These are phyloP conservation scores for Antennarius maculatus DNA, from an alignment of 2,797 vertebrate genomes.

Conservation along the genomic window DNA sequence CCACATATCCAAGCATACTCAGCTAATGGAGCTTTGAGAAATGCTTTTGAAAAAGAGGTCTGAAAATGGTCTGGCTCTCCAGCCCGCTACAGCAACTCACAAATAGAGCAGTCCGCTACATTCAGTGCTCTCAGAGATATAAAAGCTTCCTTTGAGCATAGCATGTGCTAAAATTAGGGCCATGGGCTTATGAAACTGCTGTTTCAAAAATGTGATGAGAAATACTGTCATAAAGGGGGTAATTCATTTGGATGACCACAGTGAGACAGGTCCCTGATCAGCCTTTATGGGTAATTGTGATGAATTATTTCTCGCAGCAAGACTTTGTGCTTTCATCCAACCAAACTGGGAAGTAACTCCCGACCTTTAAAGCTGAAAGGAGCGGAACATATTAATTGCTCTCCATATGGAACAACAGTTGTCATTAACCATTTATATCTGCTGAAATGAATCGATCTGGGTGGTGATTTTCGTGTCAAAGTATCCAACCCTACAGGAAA, in stretches of 20 bases:
- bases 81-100: slow-evolving; percentile 62
- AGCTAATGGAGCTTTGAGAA: slow-evolving; percentile 75
- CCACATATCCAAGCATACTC: slow-evolving; percentile 59
- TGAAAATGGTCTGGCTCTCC: slow-evolving; percentile 74
- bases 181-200: slow-evolving; percentile 46
- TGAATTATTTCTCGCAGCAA: slow-evolving; percentile 58
- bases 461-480: slow-evolving; percentile 13
- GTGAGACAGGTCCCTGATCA: slow-evolving; percentile 60
- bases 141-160: slow-evolving; percentile 58
- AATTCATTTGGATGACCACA: slow-evolving; percentile 63
- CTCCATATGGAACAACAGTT: slow-evolving; percentile 24
- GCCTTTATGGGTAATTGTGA: slow-evolving; percentile 70
- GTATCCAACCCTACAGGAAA: background rate
- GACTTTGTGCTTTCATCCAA: slow-evolving; percentile 25
- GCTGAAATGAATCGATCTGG: slow-evolving; percentile 17
- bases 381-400: slow-evolving; percentile 39
- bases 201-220: slow-evolving; percentile 70
- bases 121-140: slow-evolving; percentile 40
- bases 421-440: slow-evolving; percentile 12
- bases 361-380: slow-evolving; percentile 51
- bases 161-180: slow-evolving; percentile 50
- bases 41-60: slow-evolving; percentile 66
- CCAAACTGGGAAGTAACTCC: slow-evolving; percentile 38
- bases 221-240: slow-evolving; percentile 67
- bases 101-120: slow-evolving; percentile 63